Evolutionary conservation across 2,797 vertebrate species (phyloP).

Genomic region (Fundulus diaphanus): DNA sequence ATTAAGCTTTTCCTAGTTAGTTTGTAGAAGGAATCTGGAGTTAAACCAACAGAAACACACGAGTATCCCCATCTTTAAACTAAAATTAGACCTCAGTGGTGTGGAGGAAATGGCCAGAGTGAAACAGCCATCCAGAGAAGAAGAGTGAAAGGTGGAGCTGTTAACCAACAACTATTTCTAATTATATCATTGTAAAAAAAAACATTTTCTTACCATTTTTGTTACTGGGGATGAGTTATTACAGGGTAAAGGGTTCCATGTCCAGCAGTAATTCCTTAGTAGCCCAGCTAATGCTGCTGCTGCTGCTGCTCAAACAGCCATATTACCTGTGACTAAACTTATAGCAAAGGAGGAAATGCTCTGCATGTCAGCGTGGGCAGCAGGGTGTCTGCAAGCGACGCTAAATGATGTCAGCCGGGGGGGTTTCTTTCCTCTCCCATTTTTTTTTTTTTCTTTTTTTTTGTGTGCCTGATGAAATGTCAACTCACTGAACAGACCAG

Average conservation of each 20-base stretch:
- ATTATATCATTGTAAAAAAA: background rate
- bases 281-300: slow-evolving; percentile 33
- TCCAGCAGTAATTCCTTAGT: slow-evolving; percentile 33
- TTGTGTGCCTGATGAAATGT: background rate
- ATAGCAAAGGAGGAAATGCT: slow-evolving; percentile 66
- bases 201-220: slow-evolving; percentile 65
- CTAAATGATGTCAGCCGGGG: background rate
- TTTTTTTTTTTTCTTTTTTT: too few relatives aligned
- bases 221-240: slow-evolving; percentile 28
- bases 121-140: background rate
- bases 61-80: background rate
- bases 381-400: slow-evolving; percentile 8
- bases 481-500: background rate
- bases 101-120: slow-evolving; percentile 21
- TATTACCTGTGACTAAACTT: slow-evolving; percentile 34
- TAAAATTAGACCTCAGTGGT: background rate
- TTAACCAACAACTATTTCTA: background rate
- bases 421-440: slow-evolving; percentile 15
- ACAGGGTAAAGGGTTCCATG: slow-evolving; percentile 45
- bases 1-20: background rate
- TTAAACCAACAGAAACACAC: background rate
- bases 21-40: background rate
- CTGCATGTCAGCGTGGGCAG: slow-evolving; percentile 15
- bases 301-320: slow-evolving; percentile 13
- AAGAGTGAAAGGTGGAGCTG: background rate